Conservation (phyloP, 1,140 invertebrate genomes). For the Hypsibius dujardini region DNA sequence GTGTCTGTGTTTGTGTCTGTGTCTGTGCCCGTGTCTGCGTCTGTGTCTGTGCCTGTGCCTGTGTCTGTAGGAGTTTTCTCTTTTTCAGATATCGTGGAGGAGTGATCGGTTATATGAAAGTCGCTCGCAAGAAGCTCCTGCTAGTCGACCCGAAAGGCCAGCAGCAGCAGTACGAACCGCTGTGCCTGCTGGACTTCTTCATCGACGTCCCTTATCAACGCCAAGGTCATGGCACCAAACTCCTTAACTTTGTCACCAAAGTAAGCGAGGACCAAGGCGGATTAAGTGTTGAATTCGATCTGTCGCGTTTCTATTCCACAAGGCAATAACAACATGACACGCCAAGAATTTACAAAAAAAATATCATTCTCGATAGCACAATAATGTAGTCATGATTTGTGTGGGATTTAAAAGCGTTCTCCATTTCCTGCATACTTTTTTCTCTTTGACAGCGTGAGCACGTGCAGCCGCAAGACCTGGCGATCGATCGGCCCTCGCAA, state of each 20-base stretch:
- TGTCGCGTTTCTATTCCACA: neutral
- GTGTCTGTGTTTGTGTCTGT: no score
- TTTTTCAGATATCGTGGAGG: neutral
- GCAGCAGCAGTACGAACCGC: neutral
- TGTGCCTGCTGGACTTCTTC: conserved; percentile 16
- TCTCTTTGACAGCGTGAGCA: conserved; percentile 43
- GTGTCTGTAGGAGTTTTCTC: no score
- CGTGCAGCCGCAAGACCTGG: conserved; percentile 49
- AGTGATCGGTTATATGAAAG: conserved; percentile 7
- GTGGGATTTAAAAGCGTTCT: neutral
- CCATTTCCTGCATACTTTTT: neutral
- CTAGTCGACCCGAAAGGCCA: neutral
- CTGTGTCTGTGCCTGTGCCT: no score
- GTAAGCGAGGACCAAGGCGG: neutral
- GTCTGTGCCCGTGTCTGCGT: no score
- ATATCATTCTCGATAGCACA: no score
- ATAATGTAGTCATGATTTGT: no score
- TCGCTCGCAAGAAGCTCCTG: conserved; percentile 3
- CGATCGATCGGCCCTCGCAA: conserved; percentile 69
- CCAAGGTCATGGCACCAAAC: conserved; percentile 1
- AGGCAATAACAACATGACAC: no score
- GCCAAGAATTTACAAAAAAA: no score
- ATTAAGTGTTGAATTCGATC: neutral
- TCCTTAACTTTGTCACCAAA: neutral
- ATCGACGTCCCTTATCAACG: neutral